Evolutionary conservation across 1,140 invertebrate genomes (phyloP).

Genomic region (Glomeris maerens): DNA sequence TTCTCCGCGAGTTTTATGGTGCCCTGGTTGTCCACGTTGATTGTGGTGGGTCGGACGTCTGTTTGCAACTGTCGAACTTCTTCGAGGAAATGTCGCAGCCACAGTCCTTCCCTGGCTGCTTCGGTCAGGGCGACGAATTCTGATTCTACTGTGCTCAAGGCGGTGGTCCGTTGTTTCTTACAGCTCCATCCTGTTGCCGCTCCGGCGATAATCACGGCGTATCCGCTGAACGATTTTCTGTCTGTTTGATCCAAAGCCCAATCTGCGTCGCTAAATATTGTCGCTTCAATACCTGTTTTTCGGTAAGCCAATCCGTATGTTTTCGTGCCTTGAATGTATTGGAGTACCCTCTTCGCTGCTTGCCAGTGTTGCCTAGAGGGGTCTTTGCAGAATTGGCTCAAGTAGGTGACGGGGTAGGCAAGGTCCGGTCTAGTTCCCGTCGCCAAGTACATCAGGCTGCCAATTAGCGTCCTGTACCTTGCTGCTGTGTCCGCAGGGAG

Average conservation of each 20-base stretch:
- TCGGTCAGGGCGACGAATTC: constrained; percentile 31
- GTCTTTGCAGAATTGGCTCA: constrained; percentile 2
- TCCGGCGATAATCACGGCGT: constrained; percentile 23
- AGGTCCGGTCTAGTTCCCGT: not conserved
- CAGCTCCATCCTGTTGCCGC: constrained; percentile 35
- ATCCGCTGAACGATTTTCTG: constrained; percentile 24
- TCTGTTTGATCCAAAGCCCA: no score
- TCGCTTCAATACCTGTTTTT: no score
- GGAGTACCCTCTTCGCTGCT: not conserved
- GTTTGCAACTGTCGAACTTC: not conserved
- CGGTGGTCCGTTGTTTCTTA: constrained; percentile 34
- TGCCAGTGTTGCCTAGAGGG: not conserved
- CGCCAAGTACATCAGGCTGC: not conserved
- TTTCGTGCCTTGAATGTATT: constrained; percentile 1
- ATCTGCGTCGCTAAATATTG: no score
- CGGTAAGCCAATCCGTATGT: constrained; percentile 1
- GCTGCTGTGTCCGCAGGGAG: no score
- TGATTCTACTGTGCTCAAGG: constrained; percentile 32
- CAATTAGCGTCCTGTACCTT: constrained; percentile 3
- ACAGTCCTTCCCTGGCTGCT: constrained; percentile 29
- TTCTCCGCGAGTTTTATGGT: constrained; percentile 20
- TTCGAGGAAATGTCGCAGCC: constrained; percentile 21
- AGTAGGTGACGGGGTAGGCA: not conserved
- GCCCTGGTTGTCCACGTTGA: no score
- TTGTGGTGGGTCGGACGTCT: constrained; percentile 17